Evolutionary conservation across 2,797 vertebrate genomes (phyloP), one percentile per base, ranked within the genome.

Genomic region (Strix occidentalis): DNA sequence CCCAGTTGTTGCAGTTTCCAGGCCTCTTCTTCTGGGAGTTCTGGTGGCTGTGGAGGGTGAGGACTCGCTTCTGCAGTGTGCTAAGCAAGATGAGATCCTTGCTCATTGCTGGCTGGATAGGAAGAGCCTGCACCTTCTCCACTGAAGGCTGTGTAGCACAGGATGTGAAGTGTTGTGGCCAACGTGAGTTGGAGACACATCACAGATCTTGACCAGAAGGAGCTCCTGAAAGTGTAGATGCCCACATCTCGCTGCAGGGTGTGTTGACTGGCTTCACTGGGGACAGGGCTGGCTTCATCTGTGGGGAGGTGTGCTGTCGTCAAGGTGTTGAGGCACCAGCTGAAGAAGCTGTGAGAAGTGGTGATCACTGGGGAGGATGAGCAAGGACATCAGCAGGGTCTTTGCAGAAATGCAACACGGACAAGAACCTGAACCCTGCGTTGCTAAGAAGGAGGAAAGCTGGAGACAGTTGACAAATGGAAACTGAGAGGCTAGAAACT

Each of bases 281-380:
- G 16, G 37, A 50, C 17, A 63, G 10, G 3, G 10, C 13, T 51
- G 43, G 33, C 21, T 51, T 35, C 23, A 23, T 65, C 51, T 61
- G 9, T 26, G 43, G 37, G 14, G 13, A 83, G 16, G 6, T 13
- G 17, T 16, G 18, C 37, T 63, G 13, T 26, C 43, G 28, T 21
- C 31, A 16, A 53, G 37, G 20, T 31, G 31, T 13, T 43, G 72
- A 79, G 13, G n/a, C 54, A 68, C 10, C 41, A 46, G 10, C 16
- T 51, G 37, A 78, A 78, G 37, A 24, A 82, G 14, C 17, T 41
- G 37, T 45, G 50, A 20, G 29, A 63, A 70, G 16, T 18, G 25
- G 2, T 25, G 24, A 11, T 0, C 0, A 4, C 5, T 37, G 39
- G n/a, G 28, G 3, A 53, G 13, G 18, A 19, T 13, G 35, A 53